A percentile compares a stretch with the other conserved stretches of the same genome.
phyloP scores from a whole-genome alignment of 37 sponge, comb jelly and placozoan genomes.

The Halichondria panicea region DNA sequence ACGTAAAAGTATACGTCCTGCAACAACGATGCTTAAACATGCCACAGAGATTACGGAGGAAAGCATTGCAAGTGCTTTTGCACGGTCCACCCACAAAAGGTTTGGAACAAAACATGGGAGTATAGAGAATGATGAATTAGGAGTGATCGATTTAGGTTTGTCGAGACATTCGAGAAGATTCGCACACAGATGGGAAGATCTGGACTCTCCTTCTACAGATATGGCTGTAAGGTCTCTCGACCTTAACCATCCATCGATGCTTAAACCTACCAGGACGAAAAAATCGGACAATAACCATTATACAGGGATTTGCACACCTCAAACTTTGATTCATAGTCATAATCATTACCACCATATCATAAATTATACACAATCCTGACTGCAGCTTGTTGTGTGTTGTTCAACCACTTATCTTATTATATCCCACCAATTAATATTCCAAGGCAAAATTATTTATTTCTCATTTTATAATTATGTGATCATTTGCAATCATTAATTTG shows the following conservation, averaged over 20 bases:
- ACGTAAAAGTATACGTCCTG: background rate
- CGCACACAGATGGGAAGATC: too few relatives aligned
- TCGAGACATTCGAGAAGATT: constrained; percentile 6
- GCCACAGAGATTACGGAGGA: too few relatives aligned
- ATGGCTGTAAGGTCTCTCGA: constrained; percentile 46
- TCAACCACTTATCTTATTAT: too few relatives aligned
- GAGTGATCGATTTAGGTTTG: constrained; percentile 3
- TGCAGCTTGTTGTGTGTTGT: too few relatives aligned
- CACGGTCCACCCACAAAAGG: too few relatives aligned
- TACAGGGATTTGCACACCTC: background rate
- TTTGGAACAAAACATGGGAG: too few relatives aligned
- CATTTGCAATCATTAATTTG: too few relatives aligned
- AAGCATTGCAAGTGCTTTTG: too few relatives aligned
- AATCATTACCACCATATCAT: constrained; percentile 53
- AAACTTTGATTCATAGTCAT: constrained; percentile 10
- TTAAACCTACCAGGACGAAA: background rate
- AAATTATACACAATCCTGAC: constrained; percentile 26
- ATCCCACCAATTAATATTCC: too few relatives aligned
- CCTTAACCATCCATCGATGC: constrained; percentile 27
- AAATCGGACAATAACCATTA: background rate
- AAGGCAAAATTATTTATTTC: too few relatives aligned
- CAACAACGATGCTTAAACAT: too few relatives aligned
- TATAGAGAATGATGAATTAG: background rate
- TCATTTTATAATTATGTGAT: too few relatives aligned
- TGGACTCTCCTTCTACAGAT: constrained; percentile 45